Base-by-base conservation (phyloP, 2,888 invertebrate genomes). In the Platycheirus albimanus region DNA sequence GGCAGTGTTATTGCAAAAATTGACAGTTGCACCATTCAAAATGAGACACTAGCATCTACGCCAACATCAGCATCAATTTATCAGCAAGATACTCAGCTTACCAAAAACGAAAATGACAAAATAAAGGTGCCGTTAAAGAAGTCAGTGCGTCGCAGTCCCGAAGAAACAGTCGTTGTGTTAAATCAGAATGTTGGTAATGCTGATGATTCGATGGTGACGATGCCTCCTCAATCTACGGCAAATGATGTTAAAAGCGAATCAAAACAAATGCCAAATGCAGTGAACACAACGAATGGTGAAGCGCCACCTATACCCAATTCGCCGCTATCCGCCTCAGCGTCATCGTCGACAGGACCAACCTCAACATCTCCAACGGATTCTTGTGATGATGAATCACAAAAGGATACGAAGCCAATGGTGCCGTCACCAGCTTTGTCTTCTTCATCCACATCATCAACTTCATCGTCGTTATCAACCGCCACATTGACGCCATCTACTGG, bases 71-170 rank as follows among this genome's bases (percentile, higher is more conserved):
- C 66, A 15, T 45, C 67, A 58, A 49, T 80, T 66, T 85, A 85
- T 78, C 84, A 83, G 10, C 85, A 84, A 11, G 77, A 83, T 2
- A 19, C 61, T 17, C 77, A 56, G 56, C 63, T 56, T 56, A 38
- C 77, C 41, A 83, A 83, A 77, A 54, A 54, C 11, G 87, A 87
- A 58, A 83, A 74, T 15, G 87, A 87, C 80, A 85, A 86, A 56
- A 87, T 87, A 11, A 86, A 85, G 85, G 86, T 88, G 83, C 88
- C 88, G 54, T 85, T 88, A 15, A 88, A 88, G 76, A 88, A 88
- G 70, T 88, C 88, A 11, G 86, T 86, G 41, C 86, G 88, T n/a
- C 87, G 88, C 43, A 88, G 87, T 72, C 87, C 87, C 24, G 86
- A 86, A 52, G 86, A 86, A 24, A 85, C 86, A 4, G 86, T 86